phyloP scores from a whole-genome alignment of 2,888 invertebrate species.

The Ophion ventricosus region DNA sequence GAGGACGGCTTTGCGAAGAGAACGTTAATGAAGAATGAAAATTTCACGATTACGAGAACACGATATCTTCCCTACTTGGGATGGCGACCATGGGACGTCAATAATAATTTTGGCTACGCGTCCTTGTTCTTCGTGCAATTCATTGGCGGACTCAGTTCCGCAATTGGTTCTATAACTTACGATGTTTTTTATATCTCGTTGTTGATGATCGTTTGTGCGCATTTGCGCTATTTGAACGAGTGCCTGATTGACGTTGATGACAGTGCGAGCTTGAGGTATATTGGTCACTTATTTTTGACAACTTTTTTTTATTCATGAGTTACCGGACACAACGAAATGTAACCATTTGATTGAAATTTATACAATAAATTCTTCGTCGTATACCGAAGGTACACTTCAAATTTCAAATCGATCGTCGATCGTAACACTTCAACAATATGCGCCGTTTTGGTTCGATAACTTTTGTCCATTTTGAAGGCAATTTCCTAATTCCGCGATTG shows the following conservation, averaged over 20 bases:
- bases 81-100: constrained; percentile 70
- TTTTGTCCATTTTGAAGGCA: too few species aligned
- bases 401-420: too few species aligned
- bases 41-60: constrained; percentile 39
- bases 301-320: not conserved
- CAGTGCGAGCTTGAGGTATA: constrained; percentile 49
- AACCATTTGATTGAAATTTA: too few species aligned
- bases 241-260: constrained; percentile 53
- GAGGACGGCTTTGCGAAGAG: constrained; percentile 38
- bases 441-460: too few species aligned
- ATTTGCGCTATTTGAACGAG: constrained; percentile 69
- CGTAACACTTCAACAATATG: too few species aligned
- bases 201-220: constrained; percentile 67
- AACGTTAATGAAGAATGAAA: constrained; percentile 4
- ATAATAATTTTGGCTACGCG: constrained; percentile 61
- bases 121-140: constrained; percentile 69
- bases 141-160: constrained; percentile 67
- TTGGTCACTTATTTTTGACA: not conserved
- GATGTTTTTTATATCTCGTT: constrained; percentile 70
- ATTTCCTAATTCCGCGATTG: too few species aligned
- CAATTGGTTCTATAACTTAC: constrained; percentile 68
- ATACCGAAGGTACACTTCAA: too few species aligned
- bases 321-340: too few species aligned
- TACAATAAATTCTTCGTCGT: too few species aligned
- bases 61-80: constrained; percentile 69